Base-by-base conservation (phyloP, 2,888 invertebrate genomes). In the Geotrupes spiniger region DNA sequence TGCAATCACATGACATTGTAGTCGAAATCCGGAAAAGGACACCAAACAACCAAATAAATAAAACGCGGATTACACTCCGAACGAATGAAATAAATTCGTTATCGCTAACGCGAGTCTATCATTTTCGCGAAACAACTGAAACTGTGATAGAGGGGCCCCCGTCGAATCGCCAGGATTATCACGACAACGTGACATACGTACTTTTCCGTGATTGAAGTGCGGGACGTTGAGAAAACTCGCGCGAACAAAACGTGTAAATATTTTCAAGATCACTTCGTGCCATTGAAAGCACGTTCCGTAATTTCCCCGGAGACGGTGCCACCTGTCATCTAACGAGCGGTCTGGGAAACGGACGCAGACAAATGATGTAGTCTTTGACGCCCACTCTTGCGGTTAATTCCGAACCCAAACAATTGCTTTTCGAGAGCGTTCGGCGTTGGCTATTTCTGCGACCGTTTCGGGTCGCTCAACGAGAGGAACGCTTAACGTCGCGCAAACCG, bases 211-310 rank as follows among this genome's bases (percentile, higher is more conserved):
- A 29, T 11, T 10, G 12, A 12, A 29, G 10, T 28, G 10, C 10
- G 29, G 29, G 12, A 29, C 29, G 9, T 5, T 29, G 10, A 1
- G 29, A 4, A 12, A 12, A 11, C 12, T 29, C 29, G 10, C 29
- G 29, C 10, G 4, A 29, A 38, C 17, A 38, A 38, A 38, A 38
- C 21, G 39, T 38, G 39, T 38, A 38, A 38, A 38, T 38, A 25
- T 38, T 38, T 38, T 38, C 39, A 21, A 38, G 17, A 17, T 38
- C 15, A 12, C 16, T 25, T n/a, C 12, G 17, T n/a, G 21, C 15
- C 39, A 38, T 38, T 21, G 39, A 38, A 38, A 38, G 39, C 39
- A 38, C 16, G 39, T 38, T 16, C 39, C 12, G 39, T 38, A 38
- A 38, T 38, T 38, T 38, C 39, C 39, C 39, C 10, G 16, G 39